phyloP scores from a whole-genome alignment of 2,888 invertebrate species.

The Hemistola chrysoprasaria region DNA sequence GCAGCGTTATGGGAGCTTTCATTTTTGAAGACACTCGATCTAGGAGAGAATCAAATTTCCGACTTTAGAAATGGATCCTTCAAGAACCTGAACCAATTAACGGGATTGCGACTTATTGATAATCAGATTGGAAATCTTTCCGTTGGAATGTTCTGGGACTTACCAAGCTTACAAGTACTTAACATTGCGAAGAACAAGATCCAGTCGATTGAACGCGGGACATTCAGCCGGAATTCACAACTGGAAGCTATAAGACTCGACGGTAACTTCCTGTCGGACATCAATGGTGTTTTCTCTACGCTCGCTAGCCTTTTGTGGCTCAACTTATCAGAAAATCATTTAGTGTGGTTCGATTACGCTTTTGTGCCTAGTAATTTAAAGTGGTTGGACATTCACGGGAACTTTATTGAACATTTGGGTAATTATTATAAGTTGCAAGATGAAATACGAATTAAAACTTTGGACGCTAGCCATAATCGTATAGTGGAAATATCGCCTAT shows the following conservation, averaged over 20 bases:
- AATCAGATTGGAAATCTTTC: slow-evolving; percentile 94
- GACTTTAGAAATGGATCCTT: slow-evolving; percentile 93
- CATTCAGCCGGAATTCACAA: slow-evolving; percentile 90
- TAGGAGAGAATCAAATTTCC: slow-evolving; percentile 95
- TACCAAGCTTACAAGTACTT: slow-evolving; percentile 91
- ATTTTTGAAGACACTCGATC: slow-evolving; percentile 92
- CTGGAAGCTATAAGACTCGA: slow-evolving; percentile 94
- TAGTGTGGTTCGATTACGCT: slow-evolving; percentile 96
- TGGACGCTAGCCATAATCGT: slow-evolving; percentile 95
- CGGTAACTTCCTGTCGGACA: slow-evolving; percentile 93
- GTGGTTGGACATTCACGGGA: slow-evolving; percentile 95
- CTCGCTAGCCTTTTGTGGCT: slow-evolving; percentile 92
- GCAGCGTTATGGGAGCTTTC: slow-evolving; percentile 91
- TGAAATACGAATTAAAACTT: slow-evolving; percentile 90
- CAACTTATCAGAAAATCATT: slow-evolving; percentile 94
- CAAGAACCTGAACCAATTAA: slow-evolving; percentile 92
- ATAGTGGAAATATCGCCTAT: slow-evolving; percentile 91
- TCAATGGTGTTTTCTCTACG: slow-evolving; percentile 94
- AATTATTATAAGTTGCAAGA: slow-evolving; percentile 94
- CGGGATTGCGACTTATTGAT: slow-evolving; percentile 93
- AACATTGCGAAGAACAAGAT: slow-evolving; percentile 96
- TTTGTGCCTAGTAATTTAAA: slow-evolving; percentile 94
- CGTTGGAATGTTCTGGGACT: slow-evolving; percentile 92
- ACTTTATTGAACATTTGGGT: slow-evolving; percentile 92
- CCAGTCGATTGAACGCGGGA: slow-evolving; percentile 91